phyloP scores from a whole-genome alignment of 2,797 vertebrate species.

The Botia almorhae region DNA sequence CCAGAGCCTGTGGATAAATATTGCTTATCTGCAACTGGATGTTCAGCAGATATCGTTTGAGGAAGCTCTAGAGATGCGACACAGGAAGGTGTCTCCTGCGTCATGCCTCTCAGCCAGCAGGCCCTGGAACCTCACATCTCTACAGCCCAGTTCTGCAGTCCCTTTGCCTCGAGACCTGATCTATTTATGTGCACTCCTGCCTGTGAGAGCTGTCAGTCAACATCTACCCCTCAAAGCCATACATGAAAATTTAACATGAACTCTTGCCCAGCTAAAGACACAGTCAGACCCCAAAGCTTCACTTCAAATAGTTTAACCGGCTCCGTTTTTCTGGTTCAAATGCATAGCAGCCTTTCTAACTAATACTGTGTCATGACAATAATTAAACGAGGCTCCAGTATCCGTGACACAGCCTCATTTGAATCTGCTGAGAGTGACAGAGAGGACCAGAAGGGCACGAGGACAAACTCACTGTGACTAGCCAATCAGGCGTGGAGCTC shows the following conservation, averaged over 20 bases:
- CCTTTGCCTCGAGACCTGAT: background rate
- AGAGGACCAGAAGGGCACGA: background rate
- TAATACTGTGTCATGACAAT: conserved; percentile 8
- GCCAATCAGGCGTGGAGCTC: conserved; percentile 16
- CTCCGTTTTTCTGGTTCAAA: background rate
- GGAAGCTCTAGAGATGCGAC: background rate
- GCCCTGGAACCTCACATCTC: background rate
- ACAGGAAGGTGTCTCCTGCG: background rate
- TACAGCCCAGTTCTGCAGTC: background rate
- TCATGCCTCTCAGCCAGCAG: too few species aligned
- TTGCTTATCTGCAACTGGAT: background rate
- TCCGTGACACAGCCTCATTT: background rate
- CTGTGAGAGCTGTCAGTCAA: background rate
- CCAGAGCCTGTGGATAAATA: conserved; percentile 2
- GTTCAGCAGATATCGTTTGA: conserved; percentile 10
- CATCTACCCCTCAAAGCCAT: background rate
- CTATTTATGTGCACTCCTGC: background rate
- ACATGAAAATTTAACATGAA: background rate
- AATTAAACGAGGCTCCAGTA: conserved; percentile 1
- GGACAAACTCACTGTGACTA: conserved; percentile 42
- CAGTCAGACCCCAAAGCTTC: conserved; percentile 18
- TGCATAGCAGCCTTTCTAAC: conserved; percentile 14
- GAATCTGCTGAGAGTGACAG: background rate
- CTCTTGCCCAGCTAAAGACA: conserved; percentile 23
- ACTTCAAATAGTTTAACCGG: background rate